Evolutionary conservation across 1,140 invertebrate genomes (phyloP).

Genomic region (Diplogasteroides magnus): DNA sequence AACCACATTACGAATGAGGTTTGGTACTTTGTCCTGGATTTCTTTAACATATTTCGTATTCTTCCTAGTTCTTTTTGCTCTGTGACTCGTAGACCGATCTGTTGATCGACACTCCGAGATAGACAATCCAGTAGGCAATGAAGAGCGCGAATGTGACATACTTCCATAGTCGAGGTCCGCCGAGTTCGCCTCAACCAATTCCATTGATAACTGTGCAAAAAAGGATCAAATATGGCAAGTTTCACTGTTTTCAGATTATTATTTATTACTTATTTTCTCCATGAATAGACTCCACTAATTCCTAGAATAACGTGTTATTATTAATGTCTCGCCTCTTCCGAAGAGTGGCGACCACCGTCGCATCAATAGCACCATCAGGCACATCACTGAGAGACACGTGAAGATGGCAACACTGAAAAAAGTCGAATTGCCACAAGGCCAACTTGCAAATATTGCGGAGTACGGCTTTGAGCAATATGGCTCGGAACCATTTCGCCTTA

Average conservation of each 20-base stretch:
- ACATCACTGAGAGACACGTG: constrained; percentile 59
- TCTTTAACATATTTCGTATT: not conserved
- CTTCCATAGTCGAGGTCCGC: constrained; percentile 73
- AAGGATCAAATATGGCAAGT: no score
- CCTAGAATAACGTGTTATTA: no score
- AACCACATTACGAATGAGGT: not conserved
- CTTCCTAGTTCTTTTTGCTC: not conserved
- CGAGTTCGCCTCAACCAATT: no score
- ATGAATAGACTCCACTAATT: no score
- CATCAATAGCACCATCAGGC: constrained; percentile 63
- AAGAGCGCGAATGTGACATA: constrained; percentile 72
- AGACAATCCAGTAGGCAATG: constrained; percentile 68
- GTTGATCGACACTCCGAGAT: constrained; percentile 22
- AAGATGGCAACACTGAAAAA: constrained; percentile 62
- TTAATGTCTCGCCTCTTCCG: no score
- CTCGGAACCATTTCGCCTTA: not conserved
- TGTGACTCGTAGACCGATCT: constrained; percentile 4
- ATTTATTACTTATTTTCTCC: no score
- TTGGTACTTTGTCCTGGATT: not conserved
- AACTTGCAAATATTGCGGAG: not conserved
- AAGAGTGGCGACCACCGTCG: constrained; percentile 57
- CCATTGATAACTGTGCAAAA: no score
- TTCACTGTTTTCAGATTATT: no score
- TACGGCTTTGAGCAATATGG: not conserved
- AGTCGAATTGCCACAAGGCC: not conserved